A percentile compares a stretch with the other conserved stretches of the same genome.
Conservation (phyloP, 2,888 invertebrate genomes). For the Polydrusus tereticollis region DNA sequence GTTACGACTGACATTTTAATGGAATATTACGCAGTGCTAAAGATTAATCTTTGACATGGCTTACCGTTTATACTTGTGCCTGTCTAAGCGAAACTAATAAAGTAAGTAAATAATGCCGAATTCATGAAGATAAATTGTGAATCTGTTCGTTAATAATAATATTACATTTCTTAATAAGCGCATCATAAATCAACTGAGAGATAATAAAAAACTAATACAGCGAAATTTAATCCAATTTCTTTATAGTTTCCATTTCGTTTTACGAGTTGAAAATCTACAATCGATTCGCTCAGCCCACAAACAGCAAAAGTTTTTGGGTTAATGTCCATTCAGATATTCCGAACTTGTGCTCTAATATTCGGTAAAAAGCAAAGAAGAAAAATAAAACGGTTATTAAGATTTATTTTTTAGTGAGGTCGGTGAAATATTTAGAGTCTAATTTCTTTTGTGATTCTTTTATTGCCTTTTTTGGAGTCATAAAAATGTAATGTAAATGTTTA, state of each 20-base stretch:
- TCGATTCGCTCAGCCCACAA: slow-evolving; percentile 52
- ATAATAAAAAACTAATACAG: slow-evolving; percentile 12
- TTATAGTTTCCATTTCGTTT: slow-evolving; percentile 46
- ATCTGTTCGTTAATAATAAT: too few species aligned
- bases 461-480: background rate
- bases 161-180: slow-evolving; percentile 6
- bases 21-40: too few species aligned
- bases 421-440: slow-evolving; percentile 37
- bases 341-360: slow-evolving; percentile 56
- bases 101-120: too few species aligned
- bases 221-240: slow-evolving; percentile 12
- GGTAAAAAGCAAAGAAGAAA: slow-evolving; percentile 38
- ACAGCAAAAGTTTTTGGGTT: slow-evolving; percentile 23
- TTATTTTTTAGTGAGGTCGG: slow-evolving; percentile 42
- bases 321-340: slow-evolving; percentile 59
- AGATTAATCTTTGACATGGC: too few species aligned
- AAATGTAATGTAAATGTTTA: too few species aligned
- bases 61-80: too few species aligned
- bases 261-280: slow-evolving; percentile 56
- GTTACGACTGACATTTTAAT: too few species aligned
- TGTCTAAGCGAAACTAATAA: too few species aligned
- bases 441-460: slow-evolving; percentile 27
- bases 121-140: too few species aligned
- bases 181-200: background rate
- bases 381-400: slow-evolving; percentile 46